Conservation (phyloP, 2,888 invertebrate species). For the Nephrotoma appendiculata region DNA sequence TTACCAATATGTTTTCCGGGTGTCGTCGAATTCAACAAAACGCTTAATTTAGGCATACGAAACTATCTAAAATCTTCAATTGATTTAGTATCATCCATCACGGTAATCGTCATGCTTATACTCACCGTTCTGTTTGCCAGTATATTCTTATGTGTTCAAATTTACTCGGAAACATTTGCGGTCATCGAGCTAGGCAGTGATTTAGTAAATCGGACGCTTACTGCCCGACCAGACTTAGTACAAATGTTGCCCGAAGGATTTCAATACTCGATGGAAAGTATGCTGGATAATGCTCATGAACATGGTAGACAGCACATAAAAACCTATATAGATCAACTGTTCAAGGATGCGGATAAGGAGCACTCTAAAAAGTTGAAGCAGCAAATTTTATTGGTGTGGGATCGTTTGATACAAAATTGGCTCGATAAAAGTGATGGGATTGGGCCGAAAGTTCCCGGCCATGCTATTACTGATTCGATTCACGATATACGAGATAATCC, state of each 20-base stretch:
- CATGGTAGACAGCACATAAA: constrained; percentile 87
- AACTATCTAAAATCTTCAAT: constrained; percentile 56
- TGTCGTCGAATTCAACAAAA: constrained; percentile 51
- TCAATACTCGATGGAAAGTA: constrained; percentile 61
- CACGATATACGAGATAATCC: constrained; percentile 60
- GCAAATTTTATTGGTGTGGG: constrained; percentile 86
- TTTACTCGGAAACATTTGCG: constrained; percentile 88
- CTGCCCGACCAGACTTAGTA: constrained; percentile 74
- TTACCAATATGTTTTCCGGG: constrained; percentile 66
- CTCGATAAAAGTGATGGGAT: constrained; percentile 50
- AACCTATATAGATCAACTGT: constrained; percentile 63
- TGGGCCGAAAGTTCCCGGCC: constrained; percentile 60
- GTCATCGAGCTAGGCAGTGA: constrained; percentile 79
- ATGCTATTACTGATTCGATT: constrained; percentile 55
- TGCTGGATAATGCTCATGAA: constrained; percentile 83
- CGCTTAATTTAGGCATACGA: constrained; percentile 45
- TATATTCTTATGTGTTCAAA: constrained; percentile 56
- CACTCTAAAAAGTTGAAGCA: constrained; percentile 73
- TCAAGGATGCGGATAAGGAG: constrained; percentile 64
- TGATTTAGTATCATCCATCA: constrained; percentile 72
- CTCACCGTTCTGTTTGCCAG: constrained; percentile 63
- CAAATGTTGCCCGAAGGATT: constrained; percentile 55
- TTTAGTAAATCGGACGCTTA: constrained; percentile 74
- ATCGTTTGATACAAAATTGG: constrained; percentile 85
- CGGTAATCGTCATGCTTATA: constrained; percentile 75